Evolutionary conservation across 2,888 invertebrate species (phyloP), one percentile per base, ranked within the genome.

Genomic region (Herminia tarsipennalis): DNA sequence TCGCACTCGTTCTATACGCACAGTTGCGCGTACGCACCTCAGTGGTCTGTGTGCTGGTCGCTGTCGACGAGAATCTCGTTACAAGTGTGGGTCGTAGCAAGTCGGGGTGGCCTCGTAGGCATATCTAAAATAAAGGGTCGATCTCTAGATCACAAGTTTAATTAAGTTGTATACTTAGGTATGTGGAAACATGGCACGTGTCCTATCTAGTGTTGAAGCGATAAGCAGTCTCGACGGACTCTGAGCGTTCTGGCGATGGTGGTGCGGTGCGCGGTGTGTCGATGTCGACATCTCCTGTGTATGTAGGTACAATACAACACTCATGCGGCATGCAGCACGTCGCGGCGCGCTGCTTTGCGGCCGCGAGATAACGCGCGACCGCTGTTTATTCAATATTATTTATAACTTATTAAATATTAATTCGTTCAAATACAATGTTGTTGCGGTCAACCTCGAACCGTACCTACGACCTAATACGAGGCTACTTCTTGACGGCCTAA

Each of bases 401-500:
- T 52, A 59, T 56, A 62, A 62, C 39, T 48, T 34, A 52, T 44
- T 41, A 43, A 48, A 46, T 34, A 52, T 44, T 41, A 43, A 48
- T 62, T 61, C 38, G 45, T 36, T 40, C 40, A 51, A 48, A 40
- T 32, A 47, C 45, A n/a, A n/a, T n/a, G 28, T n/a, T n/a, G 39
- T 27, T 25, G 24, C 2, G 35, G 18, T 14, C 10, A 42, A 10
- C 4, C 20, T 25, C 16, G 30, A 9, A 17, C 10, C 12, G 40
- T 41, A 18, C 25, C 25, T 33, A 18, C 25, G 9, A 14, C 6
- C 27, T n/a, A 12, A 27, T 10, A n/a, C 10, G 24, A 2, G 6
- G 27, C 1, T 13, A 8, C 27, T 5, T 12, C 5, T 3, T 12
- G 27, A 12, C 27, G 3, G 27, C 27, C 13, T 1, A n/a, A n/a